Percentiles rank a stretch among this genome's conserved stretches.
These are phyloP conservation scores for Catonia carolina DNA, from an alignment of 2,888 invertebrate genomes.

Conservation along the genomic window DNA sequence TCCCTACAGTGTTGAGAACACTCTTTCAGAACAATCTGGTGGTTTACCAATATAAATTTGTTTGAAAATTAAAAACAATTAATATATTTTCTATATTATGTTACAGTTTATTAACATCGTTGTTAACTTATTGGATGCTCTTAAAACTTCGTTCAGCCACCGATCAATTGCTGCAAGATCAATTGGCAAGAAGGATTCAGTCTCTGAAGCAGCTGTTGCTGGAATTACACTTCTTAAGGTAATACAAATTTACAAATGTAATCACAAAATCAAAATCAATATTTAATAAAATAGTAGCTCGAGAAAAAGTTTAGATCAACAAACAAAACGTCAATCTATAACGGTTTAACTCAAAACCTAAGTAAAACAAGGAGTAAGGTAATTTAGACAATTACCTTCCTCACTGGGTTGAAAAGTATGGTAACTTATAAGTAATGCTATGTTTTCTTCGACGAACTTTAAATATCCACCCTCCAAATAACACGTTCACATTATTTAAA, in stretches of 20 bases:
- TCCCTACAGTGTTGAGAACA: no score
- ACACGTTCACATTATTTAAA: no score
- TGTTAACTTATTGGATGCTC: slow-evolving; percentile 80
- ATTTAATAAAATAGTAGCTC: not conserved
- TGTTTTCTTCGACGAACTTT: no score
- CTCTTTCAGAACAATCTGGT: no score
- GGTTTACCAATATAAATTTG: no score
- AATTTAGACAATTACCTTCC: no score
- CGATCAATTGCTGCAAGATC: slow-evolving; percentile 78
- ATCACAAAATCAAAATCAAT: not conserved
- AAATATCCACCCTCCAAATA: no score
- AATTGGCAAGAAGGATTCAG: slow-evolving; percentile 78
- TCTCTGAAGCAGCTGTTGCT: slow-evolving; percentile 83
- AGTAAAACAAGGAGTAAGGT: no score
- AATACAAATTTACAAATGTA: slow-evolving; percentile 22
- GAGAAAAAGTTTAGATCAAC: not conserved
- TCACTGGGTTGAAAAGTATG: no score
- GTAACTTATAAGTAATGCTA: no score
- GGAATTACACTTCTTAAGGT: slow-evolving; percentile 79
- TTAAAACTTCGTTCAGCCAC: slow-evolving; percentile 89
- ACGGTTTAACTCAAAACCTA: no score
- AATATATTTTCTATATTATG: not conserved
- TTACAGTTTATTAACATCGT: slow-evolving; percentile 86
- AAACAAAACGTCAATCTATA: not conserved
- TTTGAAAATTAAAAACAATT: no score